Conservation (phyloP, 1,140 invertebrate genomes). For the Phthorimaea operculella region DNA sequence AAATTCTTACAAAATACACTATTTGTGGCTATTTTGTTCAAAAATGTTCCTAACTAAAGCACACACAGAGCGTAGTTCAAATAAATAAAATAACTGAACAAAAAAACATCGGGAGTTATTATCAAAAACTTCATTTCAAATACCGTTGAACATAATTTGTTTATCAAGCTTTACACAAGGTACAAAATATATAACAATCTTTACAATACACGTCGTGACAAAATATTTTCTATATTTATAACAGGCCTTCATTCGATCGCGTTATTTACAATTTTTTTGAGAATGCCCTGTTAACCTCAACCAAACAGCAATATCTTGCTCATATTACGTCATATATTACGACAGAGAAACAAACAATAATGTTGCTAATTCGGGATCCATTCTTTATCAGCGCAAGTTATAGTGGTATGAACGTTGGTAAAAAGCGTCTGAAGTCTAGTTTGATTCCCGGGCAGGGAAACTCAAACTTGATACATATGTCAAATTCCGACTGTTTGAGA, state of each 20-base stretch:
- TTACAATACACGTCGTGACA: constrained; percentile 50
- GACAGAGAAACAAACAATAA: too few relatives aligned
- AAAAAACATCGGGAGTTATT: constrained; percentile 18
- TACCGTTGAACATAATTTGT: constrained; percentile 43
- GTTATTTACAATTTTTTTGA: constrained; percentile 52
- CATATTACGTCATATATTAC: too few relatives aligned
- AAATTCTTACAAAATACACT: background rate
- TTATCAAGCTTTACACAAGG: constrained; percentile 42
- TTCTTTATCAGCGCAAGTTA: too few relatives aligned
- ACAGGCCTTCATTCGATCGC: constrained; percentile 51
- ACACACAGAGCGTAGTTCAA: constrained; percentile 8
- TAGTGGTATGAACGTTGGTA: too few relatives aligned
- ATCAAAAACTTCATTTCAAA: constrained; percentile 30
- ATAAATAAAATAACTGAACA: too few relatives aligned
- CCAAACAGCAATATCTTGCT: too few relatives aligned
- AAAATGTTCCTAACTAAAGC: constrained; percentile 1
- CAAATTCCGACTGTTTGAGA: too few relatives aligned
- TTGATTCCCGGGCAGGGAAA: too few relatives aligned
- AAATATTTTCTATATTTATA: constrained; percentile 46
- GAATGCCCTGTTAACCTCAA: too few relatives aligned
- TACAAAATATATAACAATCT: constrained; percentile 50
- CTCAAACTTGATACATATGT: too few relatives aligned
- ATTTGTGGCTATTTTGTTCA: background rate
- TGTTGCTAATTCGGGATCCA: too few relatives aligned
- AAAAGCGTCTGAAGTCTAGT: too few relatives aligned